Percentiles rank a stretch among this genome's conserved stretches.
Evolutionary conservation across 2,113 vertebrate genomes (phyloP).

Genomic region (Rhynchomys soricoides): DNA sequence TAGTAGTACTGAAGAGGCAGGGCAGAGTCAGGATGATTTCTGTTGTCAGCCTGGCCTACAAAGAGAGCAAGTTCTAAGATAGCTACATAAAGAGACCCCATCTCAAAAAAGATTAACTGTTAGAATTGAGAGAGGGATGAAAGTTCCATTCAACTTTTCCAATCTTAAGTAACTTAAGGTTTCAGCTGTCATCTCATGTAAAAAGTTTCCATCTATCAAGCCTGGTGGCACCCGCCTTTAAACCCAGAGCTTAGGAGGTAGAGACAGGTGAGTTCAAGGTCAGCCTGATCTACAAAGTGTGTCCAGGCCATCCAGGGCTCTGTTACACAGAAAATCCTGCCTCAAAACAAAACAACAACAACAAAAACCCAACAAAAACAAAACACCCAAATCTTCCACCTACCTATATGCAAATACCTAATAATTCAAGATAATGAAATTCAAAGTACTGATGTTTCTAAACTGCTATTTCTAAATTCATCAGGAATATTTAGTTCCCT

Average conservation of each 20-base stretch:
- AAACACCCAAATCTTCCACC: not conserved
- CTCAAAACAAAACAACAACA: too few species aligned
- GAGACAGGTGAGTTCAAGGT: too few species aligned
- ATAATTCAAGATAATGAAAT: conserved; percentile 26
- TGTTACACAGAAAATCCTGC: too few species aligned
- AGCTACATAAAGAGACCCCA: not conserved
- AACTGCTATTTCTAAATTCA: conserved; percentile 50
- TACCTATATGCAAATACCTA: not conserved
- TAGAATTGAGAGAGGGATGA: not conserved
- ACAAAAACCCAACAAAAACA: too few species aligned
- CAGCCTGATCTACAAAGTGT: too few species aligned
- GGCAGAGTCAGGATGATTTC: not conserved
- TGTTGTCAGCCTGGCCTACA: not conserved
- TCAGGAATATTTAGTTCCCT: not conserved
- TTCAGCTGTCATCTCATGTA: not conserved
- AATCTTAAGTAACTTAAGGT: conserved; percentile 26
- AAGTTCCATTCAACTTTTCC: conserved; percentile 17
- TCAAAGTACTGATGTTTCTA: not conserved
- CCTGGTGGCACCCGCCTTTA: too few species aligned
- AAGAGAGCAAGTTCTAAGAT: not conserved
- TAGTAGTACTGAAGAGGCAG: not conserved
- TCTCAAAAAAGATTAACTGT: conserved; percentile 18
- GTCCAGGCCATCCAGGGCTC: too few species aligned
- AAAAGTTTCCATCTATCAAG: not conserved
- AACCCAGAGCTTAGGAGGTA: too few species aligned